A percentile compares a stretch with the other conserved stretches of the same genome.
phyloP scores from a whole-genome alignment of 2,888 invertebrate genomes.

The Sepiola atlantica region DNA sequence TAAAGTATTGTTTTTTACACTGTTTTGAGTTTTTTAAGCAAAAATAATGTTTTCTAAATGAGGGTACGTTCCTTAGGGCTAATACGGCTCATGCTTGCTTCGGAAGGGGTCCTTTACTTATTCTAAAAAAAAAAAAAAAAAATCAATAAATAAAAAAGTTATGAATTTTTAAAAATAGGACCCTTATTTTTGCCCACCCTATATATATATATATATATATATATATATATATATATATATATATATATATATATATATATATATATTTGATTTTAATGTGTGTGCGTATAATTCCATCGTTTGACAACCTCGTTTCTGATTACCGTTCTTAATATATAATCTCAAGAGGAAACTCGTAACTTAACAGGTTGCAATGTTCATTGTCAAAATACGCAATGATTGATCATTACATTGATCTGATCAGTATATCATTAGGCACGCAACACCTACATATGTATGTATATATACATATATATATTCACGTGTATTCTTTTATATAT shows the following conservation, averaged over 20 bases:
- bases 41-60: no score
- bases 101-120: no score
- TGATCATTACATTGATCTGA: background rate
- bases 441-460: background rate
- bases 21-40: no score
- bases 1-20: no score
- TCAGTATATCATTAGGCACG: background rate
- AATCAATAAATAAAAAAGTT: no score
- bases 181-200: no score
- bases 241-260: background rate
- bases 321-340: background rate
- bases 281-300: background rate
- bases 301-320: background rate
- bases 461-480: background rate
- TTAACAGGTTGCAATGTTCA: background rate
- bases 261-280: background rate
- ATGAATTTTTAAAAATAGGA: no score
- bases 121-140: no score
- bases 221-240: background rate
- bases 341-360: background rate
- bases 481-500: no score
- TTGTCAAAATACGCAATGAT: background rate
- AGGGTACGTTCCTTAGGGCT: no score
- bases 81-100: no score
- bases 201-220: no score